Base-by-base conservation (phyloP, 2,113 vertebrate genomes). In the Erpornis zantholeuca region DNA sequence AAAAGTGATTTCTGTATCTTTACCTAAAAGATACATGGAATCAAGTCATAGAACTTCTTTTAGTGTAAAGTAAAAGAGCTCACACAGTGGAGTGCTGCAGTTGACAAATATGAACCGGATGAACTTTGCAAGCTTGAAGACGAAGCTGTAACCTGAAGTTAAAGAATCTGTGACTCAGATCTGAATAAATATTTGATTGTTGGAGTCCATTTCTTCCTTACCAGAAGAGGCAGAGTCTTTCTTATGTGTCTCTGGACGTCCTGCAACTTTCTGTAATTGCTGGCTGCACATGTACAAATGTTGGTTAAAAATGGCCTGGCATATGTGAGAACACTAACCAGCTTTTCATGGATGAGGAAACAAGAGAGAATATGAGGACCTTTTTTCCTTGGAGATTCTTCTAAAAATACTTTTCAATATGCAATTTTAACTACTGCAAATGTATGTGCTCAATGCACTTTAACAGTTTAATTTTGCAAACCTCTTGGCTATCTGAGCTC, bases 101-200 rank as follows among this genome's bases (percentile, higher is more conserved):
- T 42, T 47, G 47, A 27, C n/a, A 86, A 91, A 84, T 20, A 36
- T 14, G 20, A 83, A 21, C 44, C 83, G 57, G 52, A 76, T 78
- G 15, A 52, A 40, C 78, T 79, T 49, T 49, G 16, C 40, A 81
- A 69, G 31, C 36, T 78, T 60, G 63, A 82, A 86, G 45, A 63
- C 0, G 4, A 86, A 90, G 27, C 11, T 60, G 56, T 75, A 93
- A 79, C 57, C 53, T 79, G 49, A 82, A 76, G 53, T 78, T 79
- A 72, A 79, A 91, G 35, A 57, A 71, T 52, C 22, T 89, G 28
- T 81, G 59, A 92, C 53, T 96, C 86, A 63, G 40, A 82, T 76
- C 15, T 85, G 75, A 72, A 88, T 80, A 96, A 95, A 96, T 94
- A 95, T 94, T 94, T 95, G 33, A 64, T 83, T 94, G 7, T n/a